Conservation (phyloP, 2,113 vertebrate genomes). For the Tachysurus vachellii region DNA sequence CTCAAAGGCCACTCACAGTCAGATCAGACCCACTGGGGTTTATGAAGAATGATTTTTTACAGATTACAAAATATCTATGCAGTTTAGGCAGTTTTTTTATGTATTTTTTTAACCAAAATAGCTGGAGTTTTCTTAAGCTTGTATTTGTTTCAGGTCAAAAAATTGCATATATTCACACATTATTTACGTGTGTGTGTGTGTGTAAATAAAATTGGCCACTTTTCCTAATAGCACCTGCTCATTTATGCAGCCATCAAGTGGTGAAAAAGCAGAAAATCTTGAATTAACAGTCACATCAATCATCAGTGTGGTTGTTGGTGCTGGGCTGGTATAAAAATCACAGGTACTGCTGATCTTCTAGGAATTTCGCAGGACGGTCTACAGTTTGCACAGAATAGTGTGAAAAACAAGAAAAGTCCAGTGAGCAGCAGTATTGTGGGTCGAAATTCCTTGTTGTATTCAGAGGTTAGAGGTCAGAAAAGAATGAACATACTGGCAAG, state of each 20-base stretch:
- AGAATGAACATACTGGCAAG: background rate
- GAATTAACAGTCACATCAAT: background rate
- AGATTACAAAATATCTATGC: background rate
- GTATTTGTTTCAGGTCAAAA: background rate
- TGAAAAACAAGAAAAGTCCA: background rate
- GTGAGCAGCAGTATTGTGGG: background rate
- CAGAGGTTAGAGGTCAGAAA: background rate
- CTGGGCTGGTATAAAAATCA: background rate
- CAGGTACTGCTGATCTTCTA: background rate
- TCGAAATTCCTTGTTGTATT: background rate
- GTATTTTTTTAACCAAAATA: background rate
- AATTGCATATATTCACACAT: background rate
- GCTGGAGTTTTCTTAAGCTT: background rate
- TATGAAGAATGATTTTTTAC: background rate
- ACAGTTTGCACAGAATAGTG: background rate
- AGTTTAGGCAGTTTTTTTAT: background rate
- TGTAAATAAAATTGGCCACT: background rate
- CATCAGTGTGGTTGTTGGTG: background rate
- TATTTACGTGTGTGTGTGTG: background rate
- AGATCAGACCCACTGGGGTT: background rate
- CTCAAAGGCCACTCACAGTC: slow-evolving; percentile 22
- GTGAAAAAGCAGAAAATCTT: background rate
- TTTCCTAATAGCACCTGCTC: background rate
- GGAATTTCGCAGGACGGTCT: background rate
- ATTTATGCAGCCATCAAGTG: background rate